phyloP scores from a whole-genome alignment of 2,797 vertebrate species.

The Tauraco hartlaubi region DNA sequence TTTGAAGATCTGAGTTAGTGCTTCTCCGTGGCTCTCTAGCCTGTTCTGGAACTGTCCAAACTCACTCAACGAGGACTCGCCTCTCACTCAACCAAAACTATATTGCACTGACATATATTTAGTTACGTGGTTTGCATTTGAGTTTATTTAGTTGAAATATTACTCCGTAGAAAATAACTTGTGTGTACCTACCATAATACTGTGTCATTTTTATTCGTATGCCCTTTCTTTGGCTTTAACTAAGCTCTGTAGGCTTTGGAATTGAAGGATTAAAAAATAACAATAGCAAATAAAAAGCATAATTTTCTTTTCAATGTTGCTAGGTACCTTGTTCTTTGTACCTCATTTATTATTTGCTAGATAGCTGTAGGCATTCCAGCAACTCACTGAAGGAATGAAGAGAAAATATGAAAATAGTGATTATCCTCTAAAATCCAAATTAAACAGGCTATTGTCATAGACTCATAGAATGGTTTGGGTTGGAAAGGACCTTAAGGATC shows the following conservation, averaged over 20 bases:
- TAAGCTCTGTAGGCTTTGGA: constrained; percentile 66
- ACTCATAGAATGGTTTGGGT: too few relatives aligned
- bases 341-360: constrained; percentile 68
- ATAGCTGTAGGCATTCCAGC: constrained; percentile 59
- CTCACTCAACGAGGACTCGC: neutral
- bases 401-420: constrained; percentile 61
- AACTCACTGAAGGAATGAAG: constrained; percentile 8
- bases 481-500: too few relatives aligned
- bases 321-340: constrained; percentile 56
- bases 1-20: neutral
- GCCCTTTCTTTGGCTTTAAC: constrained; percentile 63
- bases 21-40: neutral
- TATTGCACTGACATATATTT: neutral
- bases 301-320: constrained; percentile 63
- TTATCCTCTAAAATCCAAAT: constrained; percentile 75
- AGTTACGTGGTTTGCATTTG: neutral
- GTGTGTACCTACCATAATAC: constrained; percentile 17
- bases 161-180: constrained; percentile 52
- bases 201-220: constrained; percentile 72
- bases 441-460: constrained; percentile 45
- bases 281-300: constrained; percentile 75
- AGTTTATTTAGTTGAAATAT: constrained; percentile 55
- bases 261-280: constrained; percentile 78
- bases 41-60: neutral
- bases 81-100: neutral